Evolutionary conservation across 1,140 invertebrate genomes (phyloP), one percentile per base, ranked within the genome.

Genomic region (Megalonaias nervosa): DNA sequence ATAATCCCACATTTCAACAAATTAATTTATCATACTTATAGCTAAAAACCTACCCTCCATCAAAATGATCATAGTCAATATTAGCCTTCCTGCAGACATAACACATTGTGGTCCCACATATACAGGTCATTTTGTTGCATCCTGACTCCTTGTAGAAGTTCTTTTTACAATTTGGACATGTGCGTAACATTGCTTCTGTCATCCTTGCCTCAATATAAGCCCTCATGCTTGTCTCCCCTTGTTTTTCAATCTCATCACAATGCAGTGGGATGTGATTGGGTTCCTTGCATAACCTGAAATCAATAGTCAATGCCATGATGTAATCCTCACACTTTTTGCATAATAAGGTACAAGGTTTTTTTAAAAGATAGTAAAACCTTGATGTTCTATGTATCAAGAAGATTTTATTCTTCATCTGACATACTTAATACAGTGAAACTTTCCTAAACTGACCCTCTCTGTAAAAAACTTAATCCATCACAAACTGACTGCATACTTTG

Each of bases 51-150:
- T 77, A 73, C 19, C 71, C 65, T 19, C 70, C 91, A 77, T 91
- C 87, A 86, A 95, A 95, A 87, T 94, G 94, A 5, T 82, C 76
- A 82, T 95, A 94, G 85, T 92, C 91, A 3, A 87, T 91, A 17
- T 94, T 90, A 6, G 92, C 91, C 83, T 92, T 79, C 58, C 93
- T 89, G 83, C 94, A 95, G 11, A 94, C 84, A 82, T 95, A 95
- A 85, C 94, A 95, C 93, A 94, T 94, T 13, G 85, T 89, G 2
- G 93, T 93, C 2, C 94, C 94, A 91, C 94, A 95, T 0, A 87
- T 60, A 88, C 94, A 95, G 3, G 91, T 93, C 92, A 95, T 95
- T 85, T 94, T 94, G 81, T 95, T 95, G 82, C 94, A 95, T 5
- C 94, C 94, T 73, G 92, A 91, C 70, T 92, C 91, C 87, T 95